Evolutionary conservation across 2,797 vertebrate species (phyloP).

Genomic region (Microchirus variegatus): DNA sequence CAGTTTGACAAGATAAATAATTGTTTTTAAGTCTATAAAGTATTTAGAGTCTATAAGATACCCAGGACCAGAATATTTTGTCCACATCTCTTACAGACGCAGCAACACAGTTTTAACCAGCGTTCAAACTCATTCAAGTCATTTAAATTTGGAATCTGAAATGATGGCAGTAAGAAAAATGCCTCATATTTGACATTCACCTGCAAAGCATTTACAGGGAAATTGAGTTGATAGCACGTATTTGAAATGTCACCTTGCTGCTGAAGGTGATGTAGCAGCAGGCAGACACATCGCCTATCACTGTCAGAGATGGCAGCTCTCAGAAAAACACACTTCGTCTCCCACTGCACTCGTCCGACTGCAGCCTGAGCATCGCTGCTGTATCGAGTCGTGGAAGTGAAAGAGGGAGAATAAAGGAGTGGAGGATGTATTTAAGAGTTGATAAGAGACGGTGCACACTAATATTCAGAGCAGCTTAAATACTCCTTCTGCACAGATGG

Average conservation of each 20-base stretch:
- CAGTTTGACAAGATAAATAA: too few relatives aligned
- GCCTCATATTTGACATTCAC: constrained; percentile 59
- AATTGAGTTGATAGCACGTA: constrained; percentile 66
- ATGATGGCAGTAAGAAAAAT: constrained; percentile 33
- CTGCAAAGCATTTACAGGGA: constrained; percentile 62
- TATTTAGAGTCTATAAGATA: too few relatives aligned
- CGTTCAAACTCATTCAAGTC: constrained; percentile 21
- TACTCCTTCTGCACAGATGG: constrained; percentile 21
- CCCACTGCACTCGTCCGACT: constrained; percentile 36
- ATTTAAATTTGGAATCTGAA: constrained; percentile 38
- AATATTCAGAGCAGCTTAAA: constrained; percentile 51
- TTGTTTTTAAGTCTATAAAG: too few relatives aligned
- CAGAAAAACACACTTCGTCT: constrained; percentile 63
- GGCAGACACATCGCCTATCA: constrained; percentile 75
- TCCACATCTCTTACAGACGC: too few relatives aligned
- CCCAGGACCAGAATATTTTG: too few relatives aligned
- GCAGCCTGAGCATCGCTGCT: constrained; percentile 54
- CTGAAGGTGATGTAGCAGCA: constrained; percentile 75
- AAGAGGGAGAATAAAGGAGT: constrained; percentile 10
- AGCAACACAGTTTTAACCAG: constrained; percentile 25
- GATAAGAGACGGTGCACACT: constrained; percentile 55
- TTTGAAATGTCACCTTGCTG: constrained; percentile 80
- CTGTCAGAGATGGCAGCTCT: constrained; percentile 78
- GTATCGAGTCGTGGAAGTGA: constrained; percentile 12
- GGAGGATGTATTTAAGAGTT: constrained; percentile 31